Base-by-base conservation (phyloP, 35 echinoderm and acorn worm genomes). In the Apostichopus californicus region DNA sequence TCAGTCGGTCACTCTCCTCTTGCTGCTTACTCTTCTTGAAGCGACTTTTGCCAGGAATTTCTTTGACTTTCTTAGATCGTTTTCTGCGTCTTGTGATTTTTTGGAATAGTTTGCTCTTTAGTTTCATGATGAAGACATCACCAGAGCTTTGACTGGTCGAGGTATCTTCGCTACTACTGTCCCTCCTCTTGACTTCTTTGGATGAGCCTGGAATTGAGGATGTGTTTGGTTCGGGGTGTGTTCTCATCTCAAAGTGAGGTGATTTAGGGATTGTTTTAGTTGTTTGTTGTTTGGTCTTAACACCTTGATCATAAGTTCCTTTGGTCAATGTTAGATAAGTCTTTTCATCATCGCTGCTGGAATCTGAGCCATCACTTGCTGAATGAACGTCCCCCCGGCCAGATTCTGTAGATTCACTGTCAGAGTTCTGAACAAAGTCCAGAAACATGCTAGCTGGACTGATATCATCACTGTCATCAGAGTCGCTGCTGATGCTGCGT, bases 371-470 rank as follows among this genome's bases (percentile, higher is more conserved):
- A 15, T 86, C 78, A 15, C 93, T 77, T 5, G 75, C 65, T 3
- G 92, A 78, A 55, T 91, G 87, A 3, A 78, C 81, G 17, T 84
- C 92, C 6, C 84, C 90, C 53, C 71, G 77, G 17, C 91, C 92
- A 46, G 96, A 91, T 17, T 95, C 92, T 70, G 88, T 93, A 0
- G 71, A 80, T 17, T 90, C 79, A 8, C 90, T 92, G 13, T 88
- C 92, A 60, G 70, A 78, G 56, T 91, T 68, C 4, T 56, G 82
- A 56, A 85, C 95, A 93, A 94, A 97, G 80, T 98, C 86, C 6
- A 95, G 87, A 86, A 95, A 98, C 23, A 98, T 46, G 73, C 91
- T 93, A 18, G 93, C 92, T 28, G 94, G 96, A 84, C 96, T 98
- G 17, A 80, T 20, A n/a, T 90, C 90, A 84, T 90, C 91, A 81